These are phyloP conservation scores for Mercenaria mercenaria DNA, from an alignment of 1,140 invertebrate genomes.

Conservation along the genomic window DNA sequence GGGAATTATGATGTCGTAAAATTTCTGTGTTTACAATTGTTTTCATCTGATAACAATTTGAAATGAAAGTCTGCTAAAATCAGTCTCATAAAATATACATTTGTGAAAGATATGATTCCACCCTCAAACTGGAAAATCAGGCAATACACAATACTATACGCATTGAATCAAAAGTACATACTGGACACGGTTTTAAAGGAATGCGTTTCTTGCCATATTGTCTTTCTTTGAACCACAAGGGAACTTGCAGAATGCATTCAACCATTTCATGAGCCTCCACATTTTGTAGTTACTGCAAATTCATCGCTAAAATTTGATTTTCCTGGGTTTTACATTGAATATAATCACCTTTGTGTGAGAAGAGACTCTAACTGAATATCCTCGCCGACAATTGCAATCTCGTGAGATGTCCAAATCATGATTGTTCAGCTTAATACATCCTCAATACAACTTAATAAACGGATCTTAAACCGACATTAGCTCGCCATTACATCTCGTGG, in stretches of 20 bases:
- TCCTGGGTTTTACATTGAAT: neutral
- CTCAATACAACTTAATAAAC: conserved; percentile 50
- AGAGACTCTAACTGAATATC: conserved; percentile 38
- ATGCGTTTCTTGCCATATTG: too few species aligned
- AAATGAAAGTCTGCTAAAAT: too few species aligned
- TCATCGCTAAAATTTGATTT: conserved; percentile 48
- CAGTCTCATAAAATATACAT: too few species aligned
- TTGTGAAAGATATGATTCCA: too few species aligned
- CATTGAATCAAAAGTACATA: too few species aligned
- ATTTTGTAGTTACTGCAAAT: neutral
- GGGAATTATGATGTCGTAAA: neutral
- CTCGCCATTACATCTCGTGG: conserved; percentile 34
- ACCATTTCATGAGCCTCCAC: neutral
- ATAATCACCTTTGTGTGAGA: conserved; percentile 36
- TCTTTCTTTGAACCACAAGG: too few species aligned
- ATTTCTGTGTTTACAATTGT: too few species aligned
- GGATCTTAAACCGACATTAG: conserved; percentile 52
- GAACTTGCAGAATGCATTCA: neutral
- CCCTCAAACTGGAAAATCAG: too few species aligned
- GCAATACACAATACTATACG: too few species aligned
- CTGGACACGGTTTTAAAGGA: too few species aligned
- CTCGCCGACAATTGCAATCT: neutral
- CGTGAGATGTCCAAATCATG: conserved; percentile 52
- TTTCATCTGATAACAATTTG: too few species aligned
- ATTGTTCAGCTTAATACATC: conserved; percentile 24